Evolutionary conservation across 2,113 vertebrate species (phyloP).

Genomic region (Ceratotherium simum): DNA sequence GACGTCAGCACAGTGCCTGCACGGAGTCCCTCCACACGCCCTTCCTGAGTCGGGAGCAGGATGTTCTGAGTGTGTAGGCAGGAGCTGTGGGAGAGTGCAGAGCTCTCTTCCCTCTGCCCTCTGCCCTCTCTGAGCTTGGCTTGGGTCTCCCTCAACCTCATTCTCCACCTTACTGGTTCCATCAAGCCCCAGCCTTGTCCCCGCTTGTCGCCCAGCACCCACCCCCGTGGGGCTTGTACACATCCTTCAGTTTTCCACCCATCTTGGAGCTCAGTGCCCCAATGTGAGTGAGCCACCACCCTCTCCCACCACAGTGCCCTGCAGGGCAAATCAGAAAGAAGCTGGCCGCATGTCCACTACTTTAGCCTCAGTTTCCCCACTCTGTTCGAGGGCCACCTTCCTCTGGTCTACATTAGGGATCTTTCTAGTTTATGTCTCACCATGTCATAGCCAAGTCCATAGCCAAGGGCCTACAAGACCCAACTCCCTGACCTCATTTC

Average conservation of each 20-base stretch:
- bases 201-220: background rate
- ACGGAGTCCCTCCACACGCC: background rate
- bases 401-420: background rate
- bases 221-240: background rate
- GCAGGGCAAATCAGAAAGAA: background rate
- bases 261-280: background rate
- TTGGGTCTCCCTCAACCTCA: background rate
- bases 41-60: background rate
- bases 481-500: background rate
- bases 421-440: background rate
- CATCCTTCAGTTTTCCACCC: background rate
- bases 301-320: background rate
- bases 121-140: background rate
- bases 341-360: background rate
- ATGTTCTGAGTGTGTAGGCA: background rate
- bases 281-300: background rate
- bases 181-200: background rate
- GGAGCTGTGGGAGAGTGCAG: accelerated
- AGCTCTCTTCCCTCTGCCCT: background rate
- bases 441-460: background rate
- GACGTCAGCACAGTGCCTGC: background rate
- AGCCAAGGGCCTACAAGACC: background rate
- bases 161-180: background rate
- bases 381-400: background rate
- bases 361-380: background rate